These are phyloP conservation scores for Stegastes partitus DNA, from an alignment of 2,113 vertebrate species.

Conservation along the genomic window DNA sequence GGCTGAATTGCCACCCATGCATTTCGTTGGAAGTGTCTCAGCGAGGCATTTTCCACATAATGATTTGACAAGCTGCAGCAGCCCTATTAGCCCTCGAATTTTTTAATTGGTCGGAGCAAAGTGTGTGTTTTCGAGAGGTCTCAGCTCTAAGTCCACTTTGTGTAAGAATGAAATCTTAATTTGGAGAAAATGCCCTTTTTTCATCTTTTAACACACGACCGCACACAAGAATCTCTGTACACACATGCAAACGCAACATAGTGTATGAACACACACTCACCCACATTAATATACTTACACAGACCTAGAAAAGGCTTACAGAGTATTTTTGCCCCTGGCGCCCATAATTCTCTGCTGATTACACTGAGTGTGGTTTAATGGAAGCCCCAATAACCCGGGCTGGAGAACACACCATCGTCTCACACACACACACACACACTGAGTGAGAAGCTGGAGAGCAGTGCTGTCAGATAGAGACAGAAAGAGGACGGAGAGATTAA, in stretches of 20 bases:
- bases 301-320: conserved; percentile 55
- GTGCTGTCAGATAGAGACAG: conserved; percentile 80
- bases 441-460: conserved; percentile 47
- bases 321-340: conserved; percentile 62
- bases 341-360: conserved; percentile 83
- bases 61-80: conserved; percentile 54
- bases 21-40: conserved; percentile 30
- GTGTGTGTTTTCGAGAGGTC: conserved; percentile 3
- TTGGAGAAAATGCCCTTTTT: conserved; percentile 34
- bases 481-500: conserved; percentile 84
- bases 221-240: not conserved
- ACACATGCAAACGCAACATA: conserved; percentile 10
- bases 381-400: conserved; percentile 76
- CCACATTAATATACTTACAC: conserved; percentile 51
- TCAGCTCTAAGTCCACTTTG: conserved; percentile 8
- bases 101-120: conserved; percentile 69
- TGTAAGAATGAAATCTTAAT: conserved; percentile 45
- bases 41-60: conserved; percentile 46
- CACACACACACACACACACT: conserved; percentile 32
- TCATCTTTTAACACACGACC: not conserved
- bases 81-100: conserved; percentile 42
- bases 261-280: conserved; percentile 5
- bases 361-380: conserved; percentile 80
- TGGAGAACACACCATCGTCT: conserved; percentile 42
- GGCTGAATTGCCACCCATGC: conserved; percentile 33